Evolutionary conservation across 2,797 vertebrate genomes (phyloP).

Genomic region (Poeciliopsis paucimaculata): DNA sequence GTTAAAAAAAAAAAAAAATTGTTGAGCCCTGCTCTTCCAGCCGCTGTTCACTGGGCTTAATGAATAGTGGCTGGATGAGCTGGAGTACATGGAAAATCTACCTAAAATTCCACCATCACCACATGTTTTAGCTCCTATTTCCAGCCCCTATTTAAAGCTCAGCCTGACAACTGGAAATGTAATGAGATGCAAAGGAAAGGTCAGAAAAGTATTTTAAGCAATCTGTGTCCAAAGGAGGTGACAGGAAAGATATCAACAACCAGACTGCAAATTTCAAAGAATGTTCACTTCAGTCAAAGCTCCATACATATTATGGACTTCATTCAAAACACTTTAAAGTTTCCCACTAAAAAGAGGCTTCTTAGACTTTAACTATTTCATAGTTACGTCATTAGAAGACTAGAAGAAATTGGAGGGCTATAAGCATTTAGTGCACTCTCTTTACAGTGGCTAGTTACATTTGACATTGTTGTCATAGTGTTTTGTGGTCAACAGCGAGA

Average conservation of each 20-base stretch:
- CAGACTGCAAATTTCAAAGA: conserved; percentile 48
- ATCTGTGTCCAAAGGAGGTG: conserved; percentile 30
- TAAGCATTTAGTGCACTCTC: background rate
- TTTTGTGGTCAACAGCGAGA: background rate
- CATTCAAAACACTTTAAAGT: conserved; percentile 39
- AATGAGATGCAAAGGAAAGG: conserved; percentile 44
- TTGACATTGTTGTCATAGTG: background rate
- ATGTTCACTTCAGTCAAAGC: conserved; percentile 26
- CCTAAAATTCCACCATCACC: conserved; percentile 37
- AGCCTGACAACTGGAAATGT: conserved; percentile 38
- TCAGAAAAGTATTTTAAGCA: conserved; percentile 43
- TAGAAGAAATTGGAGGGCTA: conserved; percentile 15
- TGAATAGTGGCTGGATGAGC: conserved; percentile 39
- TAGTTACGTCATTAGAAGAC: conserved; percentile 41
- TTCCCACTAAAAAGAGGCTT: conserved; percentile 34
- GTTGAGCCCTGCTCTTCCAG: conserved; percentile 39
- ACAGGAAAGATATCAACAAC: conserved; percentile 44
- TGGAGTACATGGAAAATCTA: conserved; percentile 46
- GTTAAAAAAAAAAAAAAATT: background rate
- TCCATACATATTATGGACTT: conserved; percentile 9
- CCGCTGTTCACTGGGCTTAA: background rate
- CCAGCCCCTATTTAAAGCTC: conserved; percentile 17
- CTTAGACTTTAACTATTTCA: conserved; percentile 33
- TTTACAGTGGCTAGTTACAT: background rate
- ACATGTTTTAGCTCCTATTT: conserved; percentile 39